phyloP scores from a whole-genome alignment of 2,113 vertebrate genomes.

The Chaetodon trifascialis region DNA sequence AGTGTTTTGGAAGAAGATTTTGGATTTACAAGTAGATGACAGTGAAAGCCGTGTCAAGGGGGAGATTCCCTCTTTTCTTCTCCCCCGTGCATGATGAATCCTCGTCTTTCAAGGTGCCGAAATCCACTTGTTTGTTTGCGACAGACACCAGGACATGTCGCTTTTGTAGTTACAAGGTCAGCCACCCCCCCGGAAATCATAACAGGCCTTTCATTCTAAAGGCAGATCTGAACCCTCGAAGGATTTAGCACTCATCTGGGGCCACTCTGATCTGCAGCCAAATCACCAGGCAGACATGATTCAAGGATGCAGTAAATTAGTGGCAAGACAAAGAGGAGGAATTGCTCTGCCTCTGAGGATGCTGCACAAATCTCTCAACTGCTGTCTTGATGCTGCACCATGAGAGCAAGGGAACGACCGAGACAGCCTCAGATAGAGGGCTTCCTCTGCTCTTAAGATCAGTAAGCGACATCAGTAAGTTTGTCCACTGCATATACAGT shows the following conservation, averaged over 20 bases:
- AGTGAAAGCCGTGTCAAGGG: not conserved
- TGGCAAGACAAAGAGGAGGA: slow-evolving; percentile 32
- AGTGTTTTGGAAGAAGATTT: not conserved
- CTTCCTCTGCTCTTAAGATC: not conserved
- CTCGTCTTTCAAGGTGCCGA: slow-evolving; percentile 22
- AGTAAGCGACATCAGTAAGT: too few species aligned
- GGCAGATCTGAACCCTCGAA: slow-evolving; percentile 38
- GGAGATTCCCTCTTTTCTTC: not conserved
- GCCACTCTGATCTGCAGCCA: slow-evolving; percentile 65
- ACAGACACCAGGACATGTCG: slow-evolving; percentile 31
- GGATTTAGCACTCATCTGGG: slow-evolving; percentile 43
- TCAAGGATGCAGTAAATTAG: slow-evolving; percentile 66
- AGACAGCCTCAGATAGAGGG: not conserved
- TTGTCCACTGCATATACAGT: too few species aligned
- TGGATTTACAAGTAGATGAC: not conserved
- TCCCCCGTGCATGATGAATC: not conserved
- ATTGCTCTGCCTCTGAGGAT: slow-evolving; percentile 27
- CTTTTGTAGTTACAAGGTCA: slow-evolving; percentile 52
- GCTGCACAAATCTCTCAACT: slow-evolving; percentile 11
- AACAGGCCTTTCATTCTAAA: slow-evolving; percentile 32
- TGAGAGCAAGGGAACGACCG: not conserved
- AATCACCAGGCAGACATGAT: slow-evolving; percentile 44
- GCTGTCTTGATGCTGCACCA: slow-evolving; percentile 23
- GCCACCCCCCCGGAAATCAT: slow-evolving; percentile 30
- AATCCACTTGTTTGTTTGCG: slow-evolving; percentile 19